A percentile compares a stretch with the other conserved stretches of the same genome.
These are phyloP conservation scores for Platysternon megacephalum DNA, from an alignment of 2,113 vertebrate genomes.

Conservation along the genomic window DNA sequence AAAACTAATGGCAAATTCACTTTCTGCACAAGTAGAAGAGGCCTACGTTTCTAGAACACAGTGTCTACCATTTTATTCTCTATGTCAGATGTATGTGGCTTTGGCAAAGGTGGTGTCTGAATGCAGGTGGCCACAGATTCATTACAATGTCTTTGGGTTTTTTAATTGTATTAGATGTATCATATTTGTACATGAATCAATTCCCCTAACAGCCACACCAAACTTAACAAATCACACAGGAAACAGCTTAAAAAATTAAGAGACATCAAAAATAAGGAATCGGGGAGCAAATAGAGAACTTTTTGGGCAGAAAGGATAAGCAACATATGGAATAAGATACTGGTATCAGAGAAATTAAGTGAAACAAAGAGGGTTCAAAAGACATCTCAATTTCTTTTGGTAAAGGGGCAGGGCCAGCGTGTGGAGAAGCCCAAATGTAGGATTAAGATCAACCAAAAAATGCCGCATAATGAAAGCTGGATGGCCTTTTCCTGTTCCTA, in stretches of 20 bases:
- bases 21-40: not conserved
- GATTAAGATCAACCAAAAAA: not conserved
- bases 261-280: not conserved
- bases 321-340: not conserved
- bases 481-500: not conserved
- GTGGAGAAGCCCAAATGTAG: not conserved
- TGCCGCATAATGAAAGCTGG: not conserved
- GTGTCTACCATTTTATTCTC: not conserved
- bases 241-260: not conserved
- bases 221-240: not conserved
- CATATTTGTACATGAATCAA: not conserved
- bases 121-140: accelerated
- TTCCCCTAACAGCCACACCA: not conserved
- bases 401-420: not conserved
- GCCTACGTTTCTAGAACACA: not conserved
- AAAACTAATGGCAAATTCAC: not conserved
- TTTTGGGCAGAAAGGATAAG: not conserved
- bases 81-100: not conserved
- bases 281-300: not conserved
- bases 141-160: not conserved
- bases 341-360: not conserved
- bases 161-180: not conserved
- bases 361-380: not conserved
- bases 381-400: not conserved
- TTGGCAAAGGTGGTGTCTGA: not conserved